Evolutionary conservation across 2,113 vertebrate species (phyloP), one percentile per base, ranked within the genome.

Genomic region (Lethenteron reissneri): DNA sequence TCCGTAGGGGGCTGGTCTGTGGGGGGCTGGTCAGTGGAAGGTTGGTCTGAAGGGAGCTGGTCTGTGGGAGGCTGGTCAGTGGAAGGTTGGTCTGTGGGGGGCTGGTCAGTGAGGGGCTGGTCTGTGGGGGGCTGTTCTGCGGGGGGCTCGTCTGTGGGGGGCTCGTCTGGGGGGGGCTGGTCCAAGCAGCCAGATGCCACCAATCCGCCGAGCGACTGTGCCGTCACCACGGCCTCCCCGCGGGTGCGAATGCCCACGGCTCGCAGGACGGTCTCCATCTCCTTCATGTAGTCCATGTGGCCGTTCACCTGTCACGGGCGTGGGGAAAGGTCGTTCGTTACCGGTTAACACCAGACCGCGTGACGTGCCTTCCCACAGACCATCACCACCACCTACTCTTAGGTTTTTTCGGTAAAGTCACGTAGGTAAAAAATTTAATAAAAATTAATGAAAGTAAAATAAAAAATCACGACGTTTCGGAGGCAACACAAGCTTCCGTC

Each of bases 211-310:
- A 41, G 41, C 41, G 41, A 6, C 41, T 41, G 41, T 41, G 41
- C 41, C 41, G 41, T 41, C 41, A 41, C 5, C 41, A 41, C 41
- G 41, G 41, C 41, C 41, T 41, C 64, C 2, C 25, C 64, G n/a
- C 64, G 11, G 75, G 87, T 95, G 71, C 77, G 86, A 72, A 96
- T 72, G 58, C 92, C 89, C 60, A 94, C 85, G 0, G 88, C 83
- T 75, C 85, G 87, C 13, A 99, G 82, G 78, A 99, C 90, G 0
- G 79, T 80, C 71, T 92, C 86, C 92, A 99, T 96, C 77, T 95
- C 85, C 79, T 82, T 90, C 88, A 94, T 92, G 58, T 99, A 99
- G 80, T 99, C 94, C 80, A 97, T 77, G 79, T 99, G 92, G 70
- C 94, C 90, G 0, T 83, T 92, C 0, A 96, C 90, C 94, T 99